Evolutionary conservation across 1,140 invertebrate genomes (phyloP).

Genomic region (Drosophila pruinosa): DNA sequence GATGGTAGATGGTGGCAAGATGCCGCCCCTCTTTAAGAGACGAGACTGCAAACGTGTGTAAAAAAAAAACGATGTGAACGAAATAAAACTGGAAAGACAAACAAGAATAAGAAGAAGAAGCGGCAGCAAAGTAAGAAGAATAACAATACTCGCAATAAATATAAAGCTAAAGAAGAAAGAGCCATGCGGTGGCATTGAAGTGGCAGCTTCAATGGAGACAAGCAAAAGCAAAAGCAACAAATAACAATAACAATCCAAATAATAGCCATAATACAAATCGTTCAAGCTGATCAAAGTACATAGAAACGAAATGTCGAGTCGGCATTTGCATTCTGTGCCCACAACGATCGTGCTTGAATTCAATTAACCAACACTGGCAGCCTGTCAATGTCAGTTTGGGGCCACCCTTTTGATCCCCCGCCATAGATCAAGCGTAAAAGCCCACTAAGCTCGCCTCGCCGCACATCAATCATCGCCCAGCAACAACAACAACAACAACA

Average conservation of each 20-base stretch:
- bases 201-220: constrained; percentile 3
- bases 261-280: background rate
- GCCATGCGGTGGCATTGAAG: constrained; percentile 36
- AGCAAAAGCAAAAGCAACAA: background rate
- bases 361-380: constrained; percentile 1
- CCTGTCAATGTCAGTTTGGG: constrained; percentile 13
- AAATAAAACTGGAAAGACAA: constrained; percentile 25
- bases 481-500: constrained; percentile 6
- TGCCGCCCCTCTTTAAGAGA: background rate
- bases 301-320: background rate
- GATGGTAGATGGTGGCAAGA: background rate
- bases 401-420: background rate
- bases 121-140: background rate
- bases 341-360: background rate
- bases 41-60: constrained; percentile 22
- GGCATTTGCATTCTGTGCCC: background rate
- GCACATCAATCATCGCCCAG: constrained; percentile 54
- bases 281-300: background rate
- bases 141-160: background rate
- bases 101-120: constrained; percentile 5
- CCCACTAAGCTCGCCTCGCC: constrained; percentile 2
- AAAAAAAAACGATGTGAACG: constrained; percentile 21
- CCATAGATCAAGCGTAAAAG: constrained; percentile 6
- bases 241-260: background rate
- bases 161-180: background rate